Evolutionary conservation across 2,888 invertebrate species (phyloP), one percentile per base, ranked within the genome.

Genomic region (Rhagium mordax): DNA sequence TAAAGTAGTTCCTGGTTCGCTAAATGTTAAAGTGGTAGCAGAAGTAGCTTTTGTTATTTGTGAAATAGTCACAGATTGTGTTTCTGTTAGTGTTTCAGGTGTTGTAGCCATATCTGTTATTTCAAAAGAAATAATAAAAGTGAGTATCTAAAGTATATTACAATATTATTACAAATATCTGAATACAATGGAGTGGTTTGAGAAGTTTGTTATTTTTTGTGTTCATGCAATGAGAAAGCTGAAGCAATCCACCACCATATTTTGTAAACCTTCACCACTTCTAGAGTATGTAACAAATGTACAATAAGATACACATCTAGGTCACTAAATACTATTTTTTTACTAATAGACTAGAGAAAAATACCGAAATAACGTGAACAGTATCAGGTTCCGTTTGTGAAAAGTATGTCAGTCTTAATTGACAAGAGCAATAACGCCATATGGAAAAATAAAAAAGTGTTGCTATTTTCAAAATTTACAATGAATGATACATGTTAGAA

Each of bases 91-190:
- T 87, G 87, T 85, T 84, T 85, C 85, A 80, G 86, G 83, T 84
- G 87, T 87, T 82, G 86, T 83, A 79, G 83, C 87, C 85, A 85
- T 84, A 87, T 88, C 88, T 88, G 87, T 87, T 87, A 86, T 85
- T 84, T 83, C 81, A 85, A 85, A 85, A 83, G 80, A 85, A 83
- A 82, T 81, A 82, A 84, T 82, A 79, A 81, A 75, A 75, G 81
- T 83, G 78, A 82, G 81, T 81, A 70, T 66, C 74, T 75, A 80
- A 80, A 76, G 27, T 81, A 81, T 80, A 73, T 65, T 80, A 81
- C 76, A 76, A 73, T 69, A 55, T 75, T 74, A 61, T 33, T 51
- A 47, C 21, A 20, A 53, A 67, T 47, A 57, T 67, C 57, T 67
- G 57, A 21, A 57, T 67, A 67, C 21, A 16, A n/a, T 72, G 59